Evolutionary conservation across 2,797 vertebrate genomes (phyloP).

Genomic region (Petrocephalus sullivani): DNA sequence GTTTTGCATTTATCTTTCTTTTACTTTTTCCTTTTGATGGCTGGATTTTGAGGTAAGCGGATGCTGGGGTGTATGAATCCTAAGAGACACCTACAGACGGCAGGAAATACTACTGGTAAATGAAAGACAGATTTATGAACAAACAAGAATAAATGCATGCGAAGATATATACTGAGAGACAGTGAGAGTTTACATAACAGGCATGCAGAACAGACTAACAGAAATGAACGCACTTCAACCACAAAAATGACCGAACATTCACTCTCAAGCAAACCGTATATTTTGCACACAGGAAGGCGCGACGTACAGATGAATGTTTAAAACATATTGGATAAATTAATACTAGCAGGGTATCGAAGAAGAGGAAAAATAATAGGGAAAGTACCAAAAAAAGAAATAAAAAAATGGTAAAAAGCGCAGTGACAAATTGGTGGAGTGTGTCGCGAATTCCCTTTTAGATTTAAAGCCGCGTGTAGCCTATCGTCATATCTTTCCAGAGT

Average conservation of each 20-base stretch:
- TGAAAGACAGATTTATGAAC: background rate
- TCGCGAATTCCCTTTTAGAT: constrained; percentile 72
- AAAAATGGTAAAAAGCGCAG: constrained; percentile 66
- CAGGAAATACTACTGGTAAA: constrained; percentile 17
- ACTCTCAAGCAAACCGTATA: constrained; percentile 7
- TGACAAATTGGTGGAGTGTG: constrained; percentile 77
- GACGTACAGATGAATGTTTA: constrained; percentile 49
- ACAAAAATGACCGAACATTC: background rate
- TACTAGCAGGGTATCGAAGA: constrained; percentile 56
- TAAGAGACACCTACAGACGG: constrained; percentile 40
- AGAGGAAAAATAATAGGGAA: constrained; percentile 55
- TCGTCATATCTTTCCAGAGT: constrained; percentile 87
- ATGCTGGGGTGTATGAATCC: constrained; percentile 58
- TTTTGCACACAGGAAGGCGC: constrained; percentile 24
- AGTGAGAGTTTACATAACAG: background rate
- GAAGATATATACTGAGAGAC: constrained; percentile 38
- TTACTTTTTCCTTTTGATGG: constrained; percentile 61
- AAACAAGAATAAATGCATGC: constrained; percentile 17
- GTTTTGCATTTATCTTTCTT: constrained; percentile 66
- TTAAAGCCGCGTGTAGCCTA: constrained; percentile 75
- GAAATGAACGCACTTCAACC: background rate
- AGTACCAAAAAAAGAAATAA: constrained; percentile 59
- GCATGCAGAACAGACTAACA: constrained; percentile 19
- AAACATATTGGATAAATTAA: constrained; percentile 51
- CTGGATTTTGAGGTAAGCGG: constrained; percentile 50